Conservation (phyloP, 2,113 vertebrate genomes). For the Ovis canadensis region DNA sequence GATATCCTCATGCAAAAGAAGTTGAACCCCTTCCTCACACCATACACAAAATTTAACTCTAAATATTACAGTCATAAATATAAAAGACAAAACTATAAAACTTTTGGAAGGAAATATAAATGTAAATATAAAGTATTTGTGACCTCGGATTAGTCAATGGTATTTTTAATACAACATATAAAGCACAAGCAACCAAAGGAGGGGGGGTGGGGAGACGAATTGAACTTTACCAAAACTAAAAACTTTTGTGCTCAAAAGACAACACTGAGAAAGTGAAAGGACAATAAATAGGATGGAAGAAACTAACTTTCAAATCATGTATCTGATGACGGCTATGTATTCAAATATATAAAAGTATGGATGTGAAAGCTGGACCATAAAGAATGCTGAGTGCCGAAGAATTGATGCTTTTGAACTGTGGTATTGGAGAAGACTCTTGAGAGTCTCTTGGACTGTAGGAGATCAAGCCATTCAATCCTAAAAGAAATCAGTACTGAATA, state of each 20-base stretch:
- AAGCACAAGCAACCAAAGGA: neutral
- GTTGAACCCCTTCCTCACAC: neutral
- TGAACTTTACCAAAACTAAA: neutral
- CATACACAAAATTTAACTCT: neutral
- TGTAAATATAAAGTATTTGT: neutral
- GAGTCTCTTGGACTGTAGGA: neutral
- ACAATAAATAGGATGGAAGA: neutral
- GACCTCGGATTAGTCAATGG: neutral
- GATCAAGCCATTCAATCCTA: neutral
- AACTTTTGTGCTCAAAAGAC: neutral
- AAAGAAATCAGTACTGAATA: neutral
- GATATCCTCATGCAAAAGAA: neutral
- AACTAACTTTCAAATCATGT: neutral
- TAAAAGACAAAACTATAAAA: neutral
- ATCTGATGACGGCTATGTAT: neutral
- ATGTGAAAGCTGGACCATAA: neutral
- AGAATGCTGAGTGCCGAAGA: accelerated
- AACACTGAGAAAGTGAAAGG: neutral
- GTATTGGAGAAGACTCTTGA: neutral
- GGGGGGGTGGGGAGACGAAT: neutral
- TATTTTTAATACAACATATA: neutral
- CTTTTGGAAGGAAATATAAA: neutral
- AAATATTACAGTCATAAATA: neutral
- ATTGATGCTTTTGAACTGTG: neutral
- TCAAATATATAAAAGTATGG: neutral